Base-by-base conservation (phyloP, 2,113 vertebrate genomes). In the Lophura nycthemera region DNA sequence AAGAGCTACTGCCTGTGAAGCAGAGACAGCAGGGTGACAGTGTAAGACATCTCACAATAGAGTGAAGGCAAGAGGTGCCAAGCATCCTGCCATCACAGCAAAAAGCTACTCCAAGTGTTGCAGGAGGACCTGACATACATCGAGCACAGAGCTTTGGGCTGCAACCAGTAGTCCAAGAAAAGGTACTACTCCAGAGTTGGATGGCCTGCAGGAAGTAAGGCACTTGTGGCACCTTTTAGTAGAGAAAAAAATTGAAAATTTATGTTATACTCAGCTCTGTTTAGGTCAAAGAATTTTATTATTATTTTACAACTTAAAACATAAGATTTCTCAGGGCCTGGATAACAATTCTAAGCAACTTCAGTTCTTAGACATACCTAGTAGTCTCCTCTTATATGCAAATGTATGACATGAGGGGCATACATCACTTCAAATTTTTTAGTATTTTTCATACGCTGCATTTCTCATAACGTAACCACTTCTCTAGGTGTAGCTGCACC, bases 91-190 rank as follows among this genome's bases (percentile, higher is more conserved):
- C 78, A 34, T 10, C 21, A 57, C 36, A 36, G 54, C 32, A 10
- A 3, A 67, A 56, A 63, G 8, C 13, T 5, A 20, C 9, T 56
- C 25, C 30, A 52, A 45, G 10, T 19, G 19, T 30, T 29, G 25
- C 25, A 0, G 3, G 30, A 57, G 30, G 13, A 70, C 17, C 40
- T 6, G 27, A 30, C 8, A 67, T 14, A 40, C 3, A 1, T n/a
- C 0, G 19, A 60, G 42, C 30, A 8, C 14, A 29, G 24, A 0
- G 0, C 18, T 29, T 19, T 2, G 3, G 57, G 47, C 47, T 3
- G 27, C 24, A 54, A 16, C 1, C 1, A 0, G 20, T 3, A 0
- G n/a, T 5, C 36, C 50, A 16, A 21, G 32, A 21, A 2, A 0
- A 25, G 29, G 18, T 42, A 65, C 13, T 10, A 63, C 43, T 60